Conservation (phyloP, 2,888 invertebrate genomes). For the Leucania comma region DNA sequence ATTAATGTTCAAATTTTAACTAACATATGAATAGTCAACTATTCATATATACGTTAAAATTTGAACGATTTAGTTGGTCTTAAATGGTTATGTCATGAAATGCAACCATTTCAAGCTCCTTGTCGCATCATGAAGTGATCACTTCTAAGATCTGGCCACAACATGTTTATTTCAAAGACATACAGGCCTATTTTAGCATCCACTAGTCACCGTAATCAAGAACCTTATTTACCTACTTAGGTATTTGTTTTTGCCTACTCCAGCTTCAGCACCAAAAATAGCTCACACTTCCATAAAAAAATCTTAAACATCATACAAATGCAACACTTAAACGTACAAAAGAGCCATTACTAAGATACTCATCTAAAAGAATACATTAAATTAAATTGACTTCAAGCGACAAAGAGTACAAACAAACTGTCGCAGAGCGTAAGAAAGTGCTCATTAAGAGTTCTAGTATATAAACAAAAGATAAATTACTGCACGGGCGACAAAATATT, state of each 20-base stretch:
- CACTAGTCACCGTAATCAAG: background rate
- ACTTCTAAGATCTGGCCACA: no score
- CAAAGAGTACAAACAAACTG: slow-evolving; percentile 59
- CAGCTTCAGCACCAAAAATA: background rate
- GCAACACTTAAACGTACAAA: slow-evolving; percentile 43
- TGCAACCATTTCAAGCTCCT: no score
- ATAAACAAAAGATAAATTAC: slow-evolving; percentile 77
- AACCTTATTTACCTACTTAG: background rate
- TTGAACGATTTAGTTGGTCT: no score
- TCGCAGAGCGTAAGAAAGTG: slow-evolving; percentile 70
- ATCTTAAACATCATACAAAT: slow-evolving; percentile 10
- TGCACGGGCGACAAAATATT: slow-evolving; percentile 74
- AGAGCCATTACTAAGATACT: slow-evolving; percentile 39
- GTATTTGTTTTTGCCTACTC: background rate
- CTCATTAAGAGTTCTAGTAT: slow-evolving; percentile 78
- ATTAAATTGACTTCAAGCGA: slow-evolving; percentile 57
- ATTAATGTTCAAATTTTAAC: no score
- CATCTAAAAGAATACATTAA: slow-evolving; percentile 59
- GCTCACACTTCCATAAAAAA: background rate
- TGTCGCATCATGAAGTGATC: no score
- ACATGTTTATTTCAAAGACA: background rate
- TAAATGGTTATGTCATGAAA: no score
- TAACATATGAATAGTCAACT: no score
- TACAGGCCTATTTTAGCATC: background rate
- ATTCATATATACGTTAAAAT: no score